Base-by-base conservation (phyloP, 2,113 vertebrate species). In the Irena cyanogastra region DNA sequence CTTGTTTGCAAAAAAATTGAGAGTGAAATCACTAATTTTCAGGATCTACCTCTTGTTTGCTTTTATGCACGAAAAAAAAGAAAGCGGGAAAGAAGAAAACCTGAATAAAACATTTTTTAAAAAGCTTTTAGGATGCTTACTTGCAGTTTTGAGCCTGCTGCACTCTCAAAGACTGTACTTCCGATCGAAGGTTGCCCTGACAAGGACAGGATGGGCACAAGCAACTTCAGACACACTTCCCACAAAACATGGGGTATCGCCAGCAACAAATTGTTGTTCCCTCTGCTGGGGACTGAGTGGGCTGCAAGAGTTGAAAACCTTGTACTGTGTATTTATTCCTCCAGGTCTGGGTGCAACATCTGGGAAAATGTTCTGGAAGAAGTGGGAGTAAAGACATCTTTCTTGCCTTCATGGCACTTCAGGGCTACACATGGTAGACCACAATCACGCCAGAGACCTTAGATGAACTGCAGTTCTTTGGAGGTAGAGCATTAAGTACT, bases 391-490 rank as follows among this genome's bases (percentile, higher is more conserved):
- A 56, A 91, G 79, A 93, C 60, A 37, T 81, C 83, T 93, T 89
- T 89, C 93, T 92, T 12, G 7, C 76, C 76, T 86, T 78, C 63
- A 78, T 86, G 94, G 75, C 90, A 94, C 76, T 95, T 79, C 75
- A 74, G 71, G 85, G 71, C 85, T 95, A 75, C 76, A 75, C 65
- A 96, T 21, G 64, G 93, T 31, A 90, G 93, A 95, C 92, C 93
- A 95, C 94, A 94, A 92, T 56, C 83, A 66, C 14, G 71, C 74
- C 35, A 47, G 87, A 94, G 94, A 97, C 97, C 97, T 96, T 5
- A 85, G 61, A 89, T 95, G 96, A 96, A 97, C 97, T 95, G 87
- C 63, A 93, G 82, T 78, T 96, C 97, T 97, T 94, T 90, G 97
- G 97, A 97, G 90, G 95, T 95, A 97, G 90, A 94, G 54, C 75